These are phyloP conservation scores for Gavia stellata DNA, from an alignment of 2,113 vertebrate species.

Conservation along the genomic window DNA sequence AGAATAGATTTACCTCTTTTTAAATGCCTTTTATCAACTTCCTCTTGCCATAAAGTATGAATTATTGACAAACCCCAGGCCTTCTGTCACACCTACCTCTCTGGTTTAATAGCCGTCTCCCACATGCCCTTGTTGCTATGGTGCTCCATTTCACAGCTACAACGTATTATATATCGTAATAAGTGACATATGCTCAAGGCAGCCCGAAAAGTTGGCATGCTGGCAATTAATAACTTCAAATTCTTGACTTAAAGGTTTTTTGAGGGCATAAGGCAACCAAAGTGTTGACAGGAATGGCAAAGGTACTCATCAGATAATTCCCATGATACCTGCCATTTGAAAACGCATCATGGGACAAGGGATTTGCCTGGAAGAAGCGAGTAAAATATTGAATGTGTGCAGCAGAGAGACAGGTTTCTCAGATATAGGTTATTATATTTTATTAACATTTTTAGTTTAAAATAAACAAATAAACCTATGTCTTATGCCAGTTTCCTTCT, in stretches of 20 bases:
- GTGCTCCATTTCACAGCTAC: neutral
- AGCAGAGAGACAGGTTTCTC: neutral
- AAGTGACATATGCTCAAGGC: neutral
- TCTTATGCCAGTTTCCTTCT: neutral
- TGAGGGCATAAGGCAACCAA: neutral
- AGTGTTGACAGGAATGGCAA: neutral
- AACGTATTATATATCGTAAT: neutral
- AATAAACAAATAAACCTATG: neutral
- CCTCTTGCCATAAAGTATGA: neutral
- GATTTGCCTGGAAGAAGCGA: neutral
- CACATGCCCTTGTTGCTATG: neutral
- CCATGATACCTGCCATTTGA: neutral
- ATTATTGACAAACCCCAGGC: conserved; percentile 35
- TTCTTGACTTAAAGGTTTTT: neutral
- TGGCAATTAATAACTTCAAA: neutral
- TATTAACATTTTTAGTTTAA: neutral
- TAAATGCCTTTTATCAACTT: conserved; percentile 38
- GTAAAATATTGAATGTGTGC: neutral
- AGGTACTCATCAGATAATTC: neutral
- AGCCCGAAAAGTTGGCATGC: neutral
- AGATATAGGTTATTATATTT: neutral
- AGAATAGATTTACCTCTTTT: conserved; percentile 25
- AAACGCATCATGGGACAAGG: neutral
- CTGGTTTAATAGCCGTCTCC: neutral
- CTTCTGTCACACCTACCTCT: conserved; percentile 15